Percentiles rank a stretch among this genome's conserved stretches.
Evolutionary conservation across 2,888 invertebrate genomes (phyloP).

Genomic region (Hyposoter dolosus): DNA sequence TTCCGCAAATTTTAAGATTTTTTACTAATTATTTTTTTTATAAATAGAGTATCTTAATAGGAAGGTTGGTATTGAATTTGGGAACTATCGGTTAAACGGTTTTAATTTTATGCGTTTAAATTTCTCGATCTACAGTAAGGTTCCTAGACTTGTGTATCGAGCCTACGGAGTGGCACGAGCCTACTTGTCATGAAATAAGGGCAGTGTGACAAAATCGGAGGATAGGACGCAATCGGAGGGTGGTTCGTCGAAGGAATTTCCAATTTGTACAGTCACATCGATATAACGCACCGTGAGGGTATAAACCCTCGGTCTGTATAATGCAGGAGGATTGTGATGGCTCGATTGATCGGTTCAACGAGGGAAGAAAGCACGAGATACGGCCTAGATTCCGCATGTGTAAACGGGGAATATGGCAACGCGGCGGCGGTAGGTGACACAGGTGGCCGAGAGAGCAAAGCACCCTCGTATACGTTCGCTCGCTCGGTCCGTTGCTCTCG

Average conservation of each 20-base stretch:
- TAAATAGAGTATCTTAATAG: no score
- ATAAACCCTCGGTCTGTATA: background rate
- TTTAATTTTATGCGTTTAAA: no score
- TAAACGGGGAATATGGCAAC: slow-evolving; percentile 43
- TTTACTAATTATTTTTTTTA: no score
- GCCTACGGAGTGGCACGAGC: background rate
- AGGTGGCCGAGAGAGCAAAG: slow-evolving; percentile 47
- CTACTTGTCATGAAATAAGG: slow-evolving; percentile 23
- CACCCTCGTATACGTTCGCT: slow-evolving; percentile 30
- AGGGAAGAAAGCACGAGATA: slow-evolving; percentile 38
- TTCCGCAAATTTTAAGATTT: no score
- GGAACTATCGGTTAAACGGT: no score
- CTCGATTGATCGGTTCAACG: slow-evolving; percentile 62
- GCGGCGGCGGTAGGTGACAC: slow-evolving; percentile 54
- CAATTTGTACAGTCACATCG: slow-evolving; percentile 49
- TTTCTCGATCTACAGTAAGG: no score
- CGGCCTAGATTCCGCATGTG: slow-evolving; percentile 63
- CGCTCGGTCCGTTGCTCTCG: slow-evolving; percentile 69
- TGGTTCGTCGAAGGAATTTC: slow-evolving; percentile 57
- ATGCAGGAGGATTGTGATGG: slow-evolving; percentile 40
- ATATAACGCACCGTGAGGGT: slow-evolving; percentile 40
- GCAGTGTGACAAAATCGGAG: slow-evolving; percentile 11
- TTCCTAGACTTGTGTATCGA: background rate
- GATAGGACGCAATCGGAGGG: no score
- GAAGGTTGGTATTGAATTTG: no score